Evolutionary conservation across 1,140 invertebrate species (phyloP).

Genomic region (Calycopis cecrops): DNA sequence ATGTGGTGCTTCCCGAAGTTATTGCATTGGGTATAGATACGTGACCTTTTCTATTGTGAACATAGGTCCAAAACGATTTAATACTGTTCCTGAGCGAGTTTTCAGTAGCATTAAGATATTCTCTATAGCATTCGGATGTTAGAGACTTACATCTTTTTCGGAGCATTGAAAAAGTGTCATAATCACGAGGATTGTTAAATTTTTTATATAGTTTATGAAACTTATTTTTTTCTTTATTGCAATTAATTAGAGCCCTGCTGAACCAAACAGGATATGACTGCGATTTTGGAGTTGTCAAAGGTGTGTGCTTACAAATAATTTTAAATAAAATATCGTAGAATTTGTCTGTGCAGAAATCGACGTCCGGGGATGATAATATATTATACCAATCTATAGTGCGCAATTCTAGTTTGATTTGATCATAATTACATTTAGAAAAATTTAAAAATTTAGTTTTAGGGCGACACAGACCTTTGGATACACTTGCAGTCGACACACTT

Average conservation of each 20-base stretch:
- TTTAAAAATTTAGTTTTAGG: neutral
- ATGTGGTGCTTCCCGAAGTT: neutral
- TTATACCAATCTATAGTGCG: slow-evolving; percentile 9
- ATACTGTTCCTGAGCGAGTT: neutral
- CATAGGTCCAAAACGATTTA: slow-evolving; percentile 14
- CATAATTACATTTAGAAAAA: slow-evolving; percentile 16
- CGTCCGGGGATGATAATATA: slow-evolving; percentile 6
- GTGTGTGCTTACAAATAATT: slow-evolving; percentile 8
- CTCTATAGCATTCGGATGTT: slow-evolving; percentile 2
- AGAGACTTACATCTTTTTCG: slow-evolving; percentile 12
- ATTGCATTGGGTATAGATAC: slow-evolving; percentile 9
- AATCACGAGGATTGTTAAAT: slow-evolving; percentile 18
- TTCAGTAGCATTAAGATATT: slow-evolving; percentile 7
- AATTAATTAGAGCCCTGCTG: slow-evolving; percentile 12
- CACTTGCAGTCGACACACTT: too few relatives aligned
- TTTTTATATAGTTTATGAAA: slow-evolving; percentile 19
- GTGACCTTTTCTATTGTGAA: slow-evolving; percentile 13
- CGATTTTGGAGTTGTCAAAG: neutral
- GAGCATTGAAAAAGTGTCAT: slow-evolving; percentile 14
- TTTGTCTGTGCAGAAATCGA: neutral
- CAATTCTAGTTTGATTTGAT: slow-evolving; percentile 9
- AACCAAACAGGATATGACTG: slow-evolving; percentile 14
- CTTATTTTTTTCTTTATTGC: slow-evolving; percentile 15
- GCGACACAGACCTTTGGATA: neutral
- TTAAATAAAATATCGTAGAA: slow-evolving; percentile 13